These are phyloP conservation scores for Nasonia vitripennis DNA, from an alignment of 1,140 invertebrate species.

Conservation along the genomic window DNA sequence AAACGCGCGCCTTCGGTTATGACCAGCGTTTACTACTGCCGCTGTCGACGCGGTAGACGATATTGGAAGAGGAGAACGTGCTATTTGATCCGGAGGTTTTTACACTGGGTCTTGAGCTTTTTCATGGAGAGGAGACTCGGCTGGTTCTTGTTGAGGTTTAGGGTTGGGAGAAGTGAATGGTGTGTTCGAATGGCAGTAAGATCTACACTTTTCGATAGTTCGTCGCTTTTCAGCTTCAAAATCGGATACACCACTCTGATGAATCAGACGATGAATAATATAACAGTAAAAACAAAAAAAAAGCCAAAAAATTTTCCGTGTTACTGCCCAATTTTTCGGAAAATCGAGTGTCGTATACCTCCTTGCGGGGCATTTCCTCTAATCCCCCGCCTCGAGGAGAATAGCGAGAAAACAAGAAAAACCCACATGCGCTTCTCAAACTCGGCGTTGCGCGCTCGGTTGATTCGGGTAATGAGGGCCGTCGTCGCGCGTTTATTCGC, in stretches of 20 bases:
- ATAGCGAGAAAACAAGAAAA: neutral
- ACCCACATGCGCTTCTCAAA: neutral
- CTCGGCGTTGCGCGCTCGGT: conserved; percentile 9
- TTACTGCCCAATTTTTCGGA: neutral
- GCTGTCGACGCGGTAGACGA: too few relatives aligned
- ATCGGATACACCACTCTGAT: too few relatives aligned
- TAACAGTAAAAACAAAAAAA: too few relatives aligned
- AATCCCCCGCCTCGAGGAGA: neutral
- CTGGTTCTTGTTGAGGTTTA: neutral
- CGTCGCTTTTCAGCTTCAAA: too few relatives aligned
- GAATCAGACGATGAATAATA: too few relatives aligned
- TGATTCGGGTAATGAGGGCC: conserved; percentile 15
- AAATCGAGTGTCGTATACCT: too few relatives aligned
- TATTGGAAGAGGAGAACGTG: neutral
- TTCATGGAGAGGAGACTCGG: neutral
- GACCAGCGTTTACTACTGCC: too few relatives aligned
- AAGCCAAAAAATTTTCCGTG: too few relatives aligned
- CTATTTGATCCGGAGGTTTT: neutral
- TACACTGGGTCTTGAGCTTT: neutral
- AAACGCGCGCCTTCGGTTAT: too few relatives aligned
- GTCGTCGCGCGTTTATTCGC: neutral
- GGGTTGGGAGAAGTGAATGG: neutral
- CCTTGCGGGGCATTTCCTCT: too few relatives aligned
- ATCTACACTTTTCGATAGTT: too few relatives aligned
- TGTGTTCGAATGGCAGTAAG: too few relatives aligned